A percentile compares a stretch with the other conserved stretches of the same genome.
These are phyloP conservation scores for Drosophila rufa DNA, from an alignment of 1,140 invertebrate species.

Conservation along the genomic window DNA sequence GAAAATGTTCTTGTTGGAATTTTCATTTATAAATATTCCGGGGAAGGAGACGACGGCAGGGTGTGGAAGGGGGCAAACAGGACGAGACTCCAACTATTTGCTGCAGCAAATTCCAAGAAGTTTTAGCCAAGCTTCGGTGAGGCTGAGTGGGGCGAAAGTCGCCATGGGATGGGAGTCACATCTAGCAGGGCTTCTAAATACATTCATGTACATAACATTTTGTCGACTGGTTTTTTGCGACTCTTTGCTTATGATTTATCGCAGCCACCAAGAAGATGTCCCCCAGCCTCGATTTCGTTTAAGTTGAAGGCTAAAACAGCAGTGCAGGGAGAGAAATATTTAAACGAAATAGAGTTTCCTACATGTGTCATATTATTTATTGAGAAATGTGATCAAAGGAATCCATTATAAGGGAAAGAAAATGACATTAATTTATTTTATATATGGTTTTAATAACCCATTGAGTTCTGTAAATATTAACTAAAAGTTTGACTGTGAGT, in stretches of 20 bases:
- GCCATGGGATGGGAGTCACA: conserved; percentile 32
- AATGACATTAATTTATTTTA: too few species aligned
- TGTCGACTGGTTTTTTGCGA: conserved; percentile 53
- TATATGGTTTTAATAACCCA: too few species aligned
- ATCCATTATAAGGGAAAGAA: too few species aligned
- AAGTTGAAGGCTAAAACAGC: conserved; percentile 9
- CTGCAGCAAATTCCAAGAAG: conserved; percentile 77
- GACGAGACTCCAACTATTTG: conserved; percentile 64
- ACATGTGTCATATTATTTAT: too few species aligned
- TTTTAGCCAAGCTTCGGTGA: conserved; percentile 54
- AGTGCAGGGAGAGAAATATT: not conserved
- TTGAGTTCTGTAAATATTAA: too few species aligned
- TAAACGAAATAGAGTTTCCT: not conserved
- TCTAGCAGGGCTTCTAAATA: conserved; percentile 57
- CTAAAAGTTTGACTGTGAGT: too few species aligned
- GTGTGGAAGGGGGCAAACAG: not conserved
- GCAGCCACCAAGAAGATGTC: conserved; percentile 31
- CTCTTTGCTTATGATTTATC: conserved; percentile 57
- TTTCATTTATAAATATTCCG: conserved; percentile 81
- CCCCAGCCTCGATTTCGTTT: conserved; percentile 6
- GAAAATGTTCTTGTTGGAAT: conserved; percentile 84
- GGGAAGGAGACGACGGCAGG: conserved; percentile 5
- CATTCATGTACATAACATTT: conserved; percentile 50
- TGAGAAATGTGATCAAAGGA: too few species aligned
- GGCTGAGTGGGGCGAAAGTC: not conserved